A percentile compares a stretch with the other conserved stretches of the same genome.
Evolutionary conservation across 2,797 vertebrate genomes (phyloP).

Genomic region (Rhinella marina): DNA sequence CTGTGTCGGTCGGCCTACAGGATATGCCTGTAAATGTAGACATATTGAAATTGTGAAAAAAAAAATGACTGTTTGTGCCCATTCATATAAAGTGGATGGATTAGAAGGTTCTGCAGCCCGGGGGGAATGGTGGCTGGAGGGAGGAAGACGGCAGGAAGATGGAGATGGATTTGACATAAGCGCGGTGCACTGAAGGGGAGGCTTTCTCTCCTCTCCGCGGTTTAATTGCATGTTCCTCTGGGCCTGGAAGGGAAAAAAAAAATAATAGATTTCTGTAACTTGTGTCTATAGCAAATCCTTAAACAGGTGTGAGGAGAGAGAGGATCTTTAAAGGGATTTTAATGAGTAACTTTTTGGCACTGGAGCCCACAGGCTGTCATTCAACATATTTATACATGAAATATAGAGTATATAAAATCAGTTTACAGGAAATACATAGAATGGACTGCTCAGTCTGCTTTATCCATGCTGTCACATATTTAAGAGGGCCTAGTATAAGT

Average conservation of each 20-base stretch:
- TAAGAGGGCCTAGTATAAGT: background rate
- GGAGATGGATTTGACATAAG: slow-evolving; percentile 98
- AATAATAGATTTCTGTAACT: slow-evolving; percentile 85
- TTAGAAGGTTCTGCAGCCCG: slow-evolving; percentile 91
- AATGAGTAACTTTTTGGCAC: slow-evolving; percentile 59
- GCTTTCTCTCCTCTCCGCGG: slow-evolving; percentile 88
- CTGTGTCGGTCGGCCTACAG: slow-evolving; percentile 96
- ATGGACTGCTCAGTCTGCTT: background rate
- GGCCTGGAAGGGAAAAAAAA: slow-evolving; percentile 81
- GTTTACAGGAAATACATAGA: background rate
- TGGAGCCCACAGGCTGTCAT: background rate
- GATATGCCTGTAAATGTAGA: slow-evolving; percentile 98
- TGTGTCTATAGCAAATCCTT: slow-evolving; percentile 90
- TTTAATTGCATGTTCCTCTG: slow-evolving; percentile 90
- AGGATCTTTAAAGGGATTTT: slow-evolving; percentile 71
- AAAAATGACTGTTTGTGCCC: slow-evolving; percentile 98
- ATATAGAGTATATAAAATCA: background rate
- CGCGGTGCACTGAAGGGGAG: slow-evolving; percentile 89
- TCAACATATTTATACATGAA: background rate
- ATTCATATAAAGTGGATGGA: slow-evolving; percentile 93
- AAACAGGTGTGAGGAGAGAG: slow-evolving; percentile 88
- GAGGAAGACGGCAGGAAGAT: slow-evolving; percentile 90
- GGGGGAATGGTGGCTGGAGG: slow-evolving; percentile 84
- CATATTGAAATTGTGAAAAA: slow-evolving; percentile 93
- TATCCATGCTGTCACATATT: background rate